Evolutionary conservation across 1,140 invertebrate genomes (phyloP), one percentile per base, ranked within the genome.

Genomic region (Colletes gigas): DNA sequence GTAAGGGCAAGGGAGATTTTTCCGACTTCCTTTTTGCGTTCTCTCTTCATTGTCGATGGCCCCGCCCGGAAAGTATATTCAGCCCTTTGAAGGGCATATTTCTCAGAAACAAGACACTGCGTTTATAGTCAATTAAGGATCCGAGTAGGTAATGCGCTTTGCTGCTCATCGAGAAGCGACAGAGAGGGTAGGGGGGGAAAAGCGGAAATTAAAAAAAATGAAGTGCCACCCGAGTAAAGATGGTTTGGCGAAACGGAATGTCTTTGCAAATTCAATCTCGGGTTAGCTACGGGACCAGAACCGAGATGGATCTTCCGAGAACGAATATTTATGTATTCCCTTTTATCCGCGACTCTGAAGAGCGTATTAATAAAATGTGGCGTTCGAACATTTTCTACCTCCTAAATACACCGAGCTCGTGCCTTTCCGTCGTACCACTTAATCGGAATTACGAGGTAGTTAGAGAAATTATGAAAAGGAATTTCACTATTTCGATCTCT

Each of bases 81-180:
- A 76, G 65, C 52, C 59, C 84, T 78, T 80, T 80, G 59, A 57
- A 55, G 76, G 59, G 41, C 75, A 62, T 83, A 83, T 84, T 83
- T 86, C 78, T 83, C 80, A 73, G 78, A 88, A 90, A 90, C 88
- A 90, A 87, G 88, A 89, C 86, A 78, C 84, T 90, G 87, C 89
- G 86, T 87, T 90, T 86, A 89, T 88, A 90, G 89, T 91, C 89
- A 91, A 91, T 91, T 91, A 90, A 90, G 83, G 75, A 73, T 66
- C 73, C 78, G 78, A 70, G 72, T 55, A 88, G 83, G 78, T 83
- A 88, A 88, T 86, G 78, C 79, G 78, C 78, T 69, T 84, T 62
- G 71, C 87, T 82, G 80, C 82, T 82, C 82, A 57, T 60, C 73
- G 78, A 63, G 30, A 74, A 69, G 77, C 55, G 68, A 66, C 55